Evolutionary conservation across 1,140 invertebrate species (phyloP).

Genomic region (Trichonephila inaurata): DNA sequence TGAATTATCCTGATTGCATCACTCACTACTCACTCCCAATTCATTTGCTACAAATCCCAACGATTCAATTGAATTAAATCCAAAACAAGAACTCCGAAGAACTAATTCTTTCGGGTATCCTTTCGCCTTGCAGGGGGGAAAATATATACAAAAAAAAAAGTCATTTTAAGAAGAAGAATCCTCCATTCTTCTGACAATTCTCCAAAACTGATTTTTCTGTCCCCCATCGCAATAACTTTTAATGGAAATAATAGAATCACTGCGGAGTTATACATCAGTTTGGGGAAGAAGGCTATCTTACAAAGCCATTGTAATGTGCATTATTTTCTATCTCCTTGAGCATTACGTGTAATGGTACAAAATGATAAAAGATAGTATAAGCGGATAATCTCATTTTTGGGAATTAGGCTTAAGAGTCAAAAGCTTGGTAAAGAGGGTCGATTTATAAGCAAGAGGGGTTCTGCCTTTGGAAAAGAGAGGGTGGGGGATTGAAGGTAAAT

Average conservation of each 20-base stretch:
- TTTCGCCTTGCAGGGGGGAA: not conserved
- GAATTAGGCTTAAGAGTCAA: constrained; percentile 15
- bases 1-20: not conserved
- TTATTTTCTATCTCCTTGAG: not conserved
- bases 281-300: not conserved
- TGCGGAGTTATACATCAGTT: not conserved
- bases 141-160: not conserved
- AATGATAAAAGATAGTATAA: constrained; percentile 22
- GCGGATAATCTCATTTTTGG: constrained; percentile 28
- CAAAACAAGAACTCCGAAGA: not conserved
- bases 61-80: constrained; percentile 23
- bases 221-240: not conserved
- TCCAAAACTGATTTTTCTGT: not conserved
- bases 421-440: not conserved
- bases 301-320: not conserved
- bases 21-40: not conserved
- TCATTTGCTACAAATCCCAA: constrained; percentile 5
- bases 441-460: not conserved
- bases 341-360: not conserved
- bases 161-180: not conserved
- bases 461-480: not conserved
- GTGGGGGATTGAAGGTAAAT: not conserved
- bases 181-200: not conserved
- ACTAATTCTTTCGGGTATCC: not conserved
- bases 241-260: not conserved